Evolutionary conservation across 1,140 invertebrate species (phyloP), one percentile per base, ranked within the genome.

Genomic region (Melipona quadrifasciata): DNA sequence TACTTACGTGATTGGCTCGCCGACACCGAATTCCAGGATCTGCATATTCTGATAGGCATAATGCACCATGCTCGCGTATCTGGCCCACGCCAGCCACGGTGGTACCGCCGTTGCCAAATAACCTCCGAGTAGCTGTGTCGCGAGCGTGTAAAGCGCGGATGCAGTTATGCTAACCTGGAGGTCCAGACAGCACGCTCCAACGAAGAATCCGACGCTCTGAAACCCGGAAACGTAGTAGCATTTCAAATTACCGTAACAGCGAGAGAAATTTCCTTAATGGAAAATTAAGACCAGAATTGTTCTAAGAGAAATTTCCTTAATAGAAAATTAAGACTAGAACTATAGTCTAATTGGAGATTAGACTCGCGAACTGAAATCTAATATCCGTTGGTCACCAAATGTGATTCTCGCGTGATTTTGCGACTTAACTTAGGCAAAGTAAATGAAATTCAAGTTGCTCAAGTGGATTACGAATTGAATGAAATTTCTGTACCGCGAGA

Each of bases 41-140:
- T 98, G 97, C 97, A 98, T 97, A 92, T 97, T 98, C 92, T 98
- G 97, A 93, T 97, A 98, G 73, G 97, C 97, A 93, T 98, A 98
- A 92, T 98, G 97, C 24, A 98, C 97, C 96, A 98, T 97, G 61
- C 96, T 96, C 71, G 97, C 95, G 91, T 98, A 98, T 83, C 96
- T 96, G 89, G 97, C 96, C 97, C 97, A 98, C 84, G 96, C 96
- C n/a, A 98, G 92, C 96, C 97, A 97, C 68, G 95, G 94, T 58
- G 97, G 97, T 84, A 98, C 97, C 87, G 97, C 96, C 53, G 97
- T 97, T 24, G 97, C 97, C 82, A 98, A 95, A 94, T 97, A 98
- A 51, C 97, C 97, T 83, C 97, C 97, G 92, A 98, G 96, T 55
- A 98, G 94, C 95, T 98, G 97, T 27, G 97, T 97, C 67, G 96